phyloP scores from a whole-genome alignment of 1,140 invertebrate genomes.

The Drosophila mayri region DNA sequence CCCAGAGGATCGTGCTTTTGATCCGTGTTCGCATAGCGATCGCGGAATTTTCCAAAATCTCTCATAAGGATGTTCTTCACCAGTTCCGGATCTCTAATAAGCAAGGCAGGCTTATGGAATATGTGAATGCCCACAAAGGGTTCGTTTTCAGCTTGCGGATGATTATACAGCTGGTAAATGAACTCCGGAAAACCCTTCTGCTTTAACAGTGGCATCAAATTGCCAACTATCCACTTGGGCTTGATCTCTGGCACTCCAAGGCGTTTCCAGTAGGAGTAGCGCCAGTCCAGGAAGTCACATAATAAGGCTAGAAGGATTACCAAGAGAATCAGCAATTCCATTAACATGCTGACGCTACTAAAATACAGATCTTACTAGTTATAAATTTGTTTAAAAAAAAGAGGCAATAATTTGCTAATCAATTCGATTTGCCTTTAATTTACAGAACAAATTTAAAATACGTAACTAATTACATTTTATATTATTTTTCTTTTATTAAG shows the following conservation, averaged over 20 bases:
- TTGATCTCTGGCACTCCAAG: constrained; percentile 81
- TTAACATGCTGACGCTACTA: constrained; percentile 30
- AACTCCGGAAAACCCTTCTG: constrained; percentile 60
- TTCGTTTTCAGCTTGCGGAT: constrained; percentile 57
- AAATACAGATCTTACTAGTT: constrained; percentile 10
- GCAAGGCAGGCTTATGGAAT: constrained; percentile 84
- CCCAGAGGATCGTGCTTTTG: constrained; percentile 80
- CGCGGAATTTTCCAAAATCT: constrained; percentile 83
- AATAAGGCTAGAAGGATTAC: constrained; percentile 12
- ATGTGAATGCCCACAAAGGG: constrained; percentile 85
- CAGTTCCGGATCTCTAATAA: constrained; percentile 86
- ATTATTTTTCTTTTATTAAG: neutral
- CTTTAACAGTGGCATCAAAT: constrained; percentile 67
- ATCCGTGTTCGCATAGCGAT: constrained; percentile 85
- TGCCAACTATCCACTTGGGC: constrained; percentile 79
- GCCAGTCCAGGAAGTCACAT: constrained; percentile 25
- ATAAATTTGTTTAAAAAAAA: too few relatives aligned
- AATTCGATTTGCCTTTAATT: neutral
- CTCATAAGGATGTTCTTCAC: constrained; percentile 86
- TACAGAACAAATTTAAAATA: neutral
- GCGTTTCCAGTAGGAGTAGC: constrained; percentile 81
- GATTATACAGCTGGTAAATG: constrained; percentile 63
- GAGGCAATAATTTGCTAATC: neutral
- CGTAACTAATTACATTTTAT: neutral
- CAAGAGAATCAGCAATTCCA: constrained; percentile 33